Conservation (phyloP, 2,113 vertebrate genomes). For the Antennarius striatus region DNA sequence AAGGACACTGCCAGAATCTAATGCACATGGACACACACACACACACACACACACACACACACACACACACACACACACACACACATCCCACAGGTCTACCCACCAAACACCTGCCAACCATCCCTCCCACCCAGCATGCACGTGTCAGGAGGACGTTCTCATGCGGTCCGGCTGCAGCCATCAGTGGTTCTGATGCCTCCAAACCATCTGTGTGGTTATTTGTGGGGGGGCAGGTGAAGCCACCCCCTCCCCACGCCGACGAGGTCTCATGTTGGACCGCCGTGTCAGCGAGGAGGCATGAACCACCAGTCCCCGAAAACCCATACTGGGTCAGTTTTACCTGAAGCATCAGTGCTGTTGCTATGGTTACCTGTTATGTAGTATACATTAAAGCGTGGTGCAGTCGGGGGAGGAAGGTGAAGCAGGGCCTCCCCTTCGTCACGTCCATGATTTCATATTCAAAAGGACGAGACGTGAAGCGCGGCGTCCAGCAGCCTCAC, state of each 20-base stretch:
- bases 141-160: slow-evolving; percentile 39
- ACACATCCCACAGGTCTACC: slow-evolving; percentile 16
- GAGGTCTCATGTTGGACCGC: background rate
- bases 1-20: no score
- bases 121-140: slow-evolving; percentile 31
- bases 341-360: background rate
- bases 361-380: background rate
- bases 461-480: no score
- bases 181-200: slow-evolving; percentile 31
- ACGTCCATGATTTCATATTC: no score
- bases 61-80: slow-evolving; percentile 26
- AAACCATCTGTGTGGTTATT: slow-evolving; percentile 43
- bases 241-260: background rate
- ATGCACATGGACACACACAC: slow-evolving; percentile 5
- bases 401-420: no score
- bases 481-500: no score
- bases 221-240: slow-evolving; percentile 17
- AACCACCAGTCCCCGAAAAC: background rate
- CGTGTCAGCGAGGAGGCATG: background rate
- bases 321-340: background rate
- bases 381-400: background rate
- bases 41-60: slow-evolving; percentile 20
- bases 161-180: slow-evolving; percentile 23
- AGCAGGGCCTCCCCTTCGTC: no score
- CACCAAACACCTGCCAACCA: slow-evolving; percentile 40